These are phyloP conservation scores for Megaceryle alcyon DNA, from an alignment of 2,797 vertebrate genomes.

Conservation along the genomic window DNA sequence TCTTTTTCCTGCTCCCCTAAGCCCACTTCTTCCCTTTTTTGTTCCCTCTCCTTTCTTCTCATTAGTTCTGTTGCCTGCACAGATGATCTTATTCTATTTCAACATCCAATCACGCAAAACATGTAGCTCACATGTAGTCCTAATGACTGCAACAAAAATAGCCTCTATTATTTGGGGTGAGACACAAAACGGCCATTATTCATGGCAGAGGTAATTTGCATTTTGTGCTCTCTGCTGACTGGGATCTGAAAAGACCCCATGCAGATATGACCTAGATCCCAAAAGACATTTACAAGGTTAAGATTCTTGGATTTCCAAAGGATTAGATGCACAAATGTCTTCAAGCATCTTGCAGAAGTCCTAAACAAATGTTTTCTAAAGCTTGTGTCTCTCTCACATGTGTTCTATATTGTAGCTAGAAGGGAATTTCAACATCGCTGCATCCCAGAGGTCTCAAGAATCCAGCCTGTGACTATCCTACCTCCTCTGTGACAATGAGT, in stretches of 20 bases:
- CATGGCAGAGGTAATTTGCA: constrained; percentile 51
- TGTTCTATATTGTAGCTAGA: neutral
- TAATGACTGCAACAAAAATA: constrained; percentile 50
- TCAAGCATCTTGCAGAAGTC: constrained; percentile 19
- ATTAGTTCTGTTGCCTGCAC: constrained; percentile 36
- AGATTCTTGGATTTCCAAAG: constrained; percentile 61
- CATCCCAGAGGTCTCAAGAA: constrained; percentile 12
- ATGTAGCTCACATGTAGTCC: constrained; percentile 55
- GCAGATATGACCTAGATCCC: constrained; percentile 62
- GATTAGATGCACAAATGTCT: constrained; percentile 44
- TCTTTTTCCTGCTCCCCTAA: neutral
- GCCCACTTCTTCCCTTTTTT: constrained; percentile 32
- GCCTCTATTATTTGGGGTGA: constrained; percentile 42
- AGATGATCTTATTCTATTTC: constrained; percentile 49
- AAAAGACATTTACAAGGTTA: constrained; percentile 41
- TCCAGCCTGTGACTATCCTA: neutral
- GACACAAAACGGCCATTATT: constrained; percentile 54
- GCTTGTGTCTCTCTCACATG: neutral
- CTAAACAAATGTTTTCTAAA: constrained; percentile 30
- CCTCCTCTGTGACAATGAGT: neutral
- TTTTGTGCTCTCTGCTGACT: constrained; percentile 55
- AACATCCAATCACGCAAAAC: constrained; percentile 42
- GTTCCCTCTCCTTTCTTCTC: constrained; percentile 44
- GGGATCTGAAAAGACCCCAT: constrained; percentile 58
- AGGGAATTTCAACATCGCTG: constrained; percentile 23